phyloP scores from a whole-genome alignment of 1,140 invertebrate species.

The Saccostrea glomerata region DNA sequence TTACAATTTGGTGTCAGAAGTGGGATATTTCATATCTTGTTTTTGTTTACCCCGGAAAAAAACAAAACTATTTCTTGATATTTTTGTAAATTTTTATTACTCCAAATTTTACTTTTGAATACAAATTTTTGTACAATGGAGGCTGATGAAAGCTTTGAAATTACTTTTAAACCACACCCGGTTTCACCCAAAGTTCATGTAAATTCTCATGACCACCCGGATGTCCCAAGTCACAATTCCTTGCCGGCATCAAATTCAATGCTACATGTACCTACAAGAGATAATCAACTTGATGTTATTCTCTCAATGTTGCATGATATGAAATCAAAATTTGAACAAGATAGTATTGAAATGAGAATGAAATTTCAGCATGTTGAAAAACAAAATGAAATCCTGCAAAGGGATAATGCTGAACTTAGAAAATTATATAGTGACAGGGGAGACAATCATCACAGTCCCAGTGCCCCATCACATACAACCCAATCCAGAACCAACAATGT shows the following conservation, averaged over 20 bases:
- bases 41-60: neutral
- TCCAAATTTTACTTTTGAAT: no score
- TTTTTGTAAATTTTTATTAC: no score
- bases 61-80: no score
- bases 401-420: neutral
- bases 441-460: neutral
- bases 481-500: neutral
- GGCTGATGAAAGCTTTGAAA: neutral
- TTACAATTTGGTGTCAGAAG: neutral
- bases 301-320: neutral
- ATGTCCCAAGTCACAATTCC: neutral
- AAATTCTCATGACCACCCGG: neutral
- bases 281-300: neutral
- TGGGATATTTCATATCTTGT: neutral
- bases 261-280: neutral
- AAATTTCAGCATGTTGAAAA: conserved; percentile 15
- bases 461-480: neutral
- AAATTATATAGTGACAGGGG: neutral
- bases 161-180: neutral
- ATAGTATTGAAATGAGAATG: neutral
- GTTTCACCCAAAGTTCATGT: neutral
- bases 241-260: neutral
- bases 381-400: conserved; percentile 8
- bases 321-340: neutral
- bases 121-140: neutral